phyloP scores from a whole-genome alignment of 2,113 vertebrate species.

The Salminus brasiliensis region DNA sequence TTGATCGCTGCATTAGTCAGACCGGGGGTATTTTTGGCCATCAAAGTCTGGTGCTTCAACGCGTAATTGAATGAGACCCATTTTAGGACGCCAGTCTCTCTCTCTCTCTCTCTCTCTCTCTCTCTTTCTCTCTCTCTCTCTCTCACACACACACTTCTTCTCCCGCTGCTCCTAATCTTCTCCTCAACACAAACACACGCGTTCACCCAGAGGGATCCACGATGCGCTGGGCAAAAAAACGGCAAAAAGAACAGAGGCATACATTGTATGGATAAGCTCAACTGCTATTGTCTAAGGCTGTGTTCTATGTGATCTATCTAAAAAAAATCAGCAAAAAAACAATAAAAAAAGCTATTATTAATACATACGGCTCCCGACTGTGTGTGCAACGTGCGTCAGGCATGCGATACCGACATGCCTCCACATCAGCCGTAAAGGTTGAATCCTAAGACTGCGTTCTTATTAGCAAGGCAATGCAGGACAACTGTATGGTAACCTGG shows the following conservation, averaged over 20 bases:
- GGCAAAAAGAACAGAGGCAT: slow-evolving; percentile 72
- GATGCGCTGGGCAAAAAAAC: not conserved
- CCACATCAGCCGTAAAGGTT: not conserved
- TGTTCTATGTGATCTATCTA: slow-evolving; percentile 96
- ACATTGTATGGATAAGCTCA: slow-evolving; percentile 90
- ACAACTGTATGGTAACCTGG: not conserved
- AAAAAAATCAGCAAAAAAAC: slow-evolving; percentile 87
- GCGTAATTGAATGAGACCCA: slow-evolving; percentile 73
- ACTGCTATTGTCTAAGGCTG: slow-evolving; percentile 91
- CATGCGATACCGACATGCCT: not conserved
- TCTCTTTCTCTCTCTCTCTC: slow-evolving; percentile 3
- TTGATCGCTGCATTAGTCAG: slow-evolving; percentile 81
- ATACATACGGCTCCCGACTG: slow-evolving; percentile 77
- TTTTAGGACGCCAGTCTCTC: slow-evolving; percentile 75
- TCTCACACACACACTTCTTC: slow-evolving; percentile 56
- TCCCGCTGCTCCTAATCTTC: slow-evolving; percentile 38
- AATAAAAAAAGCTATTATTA: slow-evolving; percentile 87
- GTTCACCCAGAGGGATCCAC: not conserved
- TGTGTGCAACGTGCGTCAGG: slow-evolving; percentile 48
- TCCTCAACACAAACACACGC: slow-evolving; percentile 54
- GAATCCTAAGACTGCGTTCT: slow-evolving; percentile 50
- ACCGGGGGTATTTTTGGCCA: slow-evolving; percentile 78
- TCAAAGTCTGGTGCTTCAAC: slow-evolving; percentile 79
- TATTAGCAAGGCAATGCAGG: not conserved
- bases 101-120: slow-evolving; percentile 31